Evolutionary conservation across 1,140 invertebrate genomes (phyloP), one percentile per base, ranked within the genome.

Genomic region (Dendrolimus kikuchii): DNA sequence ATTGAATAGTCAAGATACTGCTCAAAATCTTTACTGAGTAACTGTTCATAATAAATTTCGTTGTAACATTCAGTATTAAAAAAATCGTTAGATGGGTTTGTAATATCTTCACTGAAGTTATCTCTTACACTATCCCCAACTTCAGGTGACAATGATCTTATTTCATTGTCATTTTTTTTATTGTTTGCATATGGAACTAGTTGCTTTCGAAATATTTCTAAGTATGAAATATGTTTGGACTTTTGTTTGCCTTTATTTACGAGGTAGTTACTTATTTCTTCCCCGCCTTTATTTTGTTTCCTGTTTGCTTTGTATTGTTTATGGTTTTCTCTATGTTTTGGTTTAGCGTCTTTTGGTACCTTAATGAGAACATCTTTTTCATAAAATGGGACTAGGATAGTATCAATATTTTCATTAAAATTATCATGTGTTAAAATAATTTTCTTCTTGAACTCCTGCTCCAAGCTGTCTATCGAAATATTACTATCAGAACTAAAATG

Each of bases 361-460:
- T 76, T 76, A 48, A 86, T 76, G 7, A 86, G 71, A 7, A 86
- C 71, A 60, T 86, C 82, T 46, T 82, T 81, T 56, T 86, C 80
- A 54, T 86, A 86, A 67, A 86, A 83, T 9, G 82, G 82, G 6
- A 86, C 79, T 4, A 86, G 66, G 53, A 86, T 81, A 37, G 80
- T 83, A 36, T 81, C 71, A 7, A 81, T 66, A 45, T 76, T 76
- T 45, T 75, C 64, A 4, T 70, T 66, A 7, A 57, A 54, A 36
- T 7, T 23, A 44, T 63, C 60, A 43, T 58, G 45, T 62, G 71
- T 75, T 37, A 49, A 9, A n/a, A 47, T 38, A 37, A 49, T 43
- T 60, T 77, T 73, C n/a, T 55, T 68, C 51, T 71, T 71, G 37
- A 63, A 66, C 53, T 67, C 60, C 38, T 60, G 51, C 66, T 86